Conservation (phyloP, 2,888 invertebrate genomes). For the Miltochrista miniata region DNA sequence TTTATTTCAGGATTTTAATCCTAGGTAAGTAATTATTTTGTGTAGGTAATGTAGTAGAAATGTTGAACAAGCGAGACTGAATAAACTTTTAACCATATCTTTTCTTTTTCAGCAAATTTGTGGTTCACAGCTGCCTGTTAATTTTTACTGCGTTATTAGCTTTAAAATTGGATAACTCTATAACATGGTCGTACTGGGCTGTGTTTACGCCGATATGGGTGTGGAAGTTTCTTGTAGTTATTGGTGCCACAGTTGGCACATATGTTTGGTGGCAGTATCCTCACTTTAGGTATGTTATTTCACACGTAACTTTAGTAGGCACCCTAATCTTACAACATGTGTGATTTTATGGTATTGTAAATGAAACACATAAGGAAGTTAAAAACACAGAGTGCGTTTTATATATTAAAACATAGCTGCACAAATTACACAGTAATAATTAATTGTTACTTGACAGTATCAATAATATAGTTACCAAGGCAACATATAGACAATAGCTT, state of each 20-base stretch:
- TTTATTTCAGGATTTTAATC: slow-evolving; percentile 95
- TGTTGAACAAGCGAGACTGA: slow-evolving; percentile 18
- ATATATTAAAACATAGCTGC: no score
- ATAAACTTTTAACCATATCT: slow-evolving; percentile 28
- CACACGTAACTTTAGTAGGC: neutral
- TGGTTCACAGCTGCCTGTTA: slow-evolving; percentile 96
- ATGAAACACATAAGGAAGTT: no score
- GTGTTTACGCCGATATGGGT: slow-evolving; percentile 98
- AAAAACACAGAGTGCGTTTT: no score
- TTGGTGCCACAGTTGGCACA: slow-evolving; percentile 95
- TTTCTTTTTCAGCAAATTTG: slow-evolving; percentile 94
- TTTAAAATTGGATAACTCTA: slow-evolving; percentile 93
- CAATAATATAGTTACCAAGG: neutral
- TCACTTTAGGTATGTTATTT: slow-evolving; percentile 89
- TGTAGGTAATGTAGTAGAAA: slow-evolving; percentile 25
- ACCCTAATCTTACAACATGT: neutral
- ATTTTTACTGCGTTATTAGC: slow-evolving; percentile 96
- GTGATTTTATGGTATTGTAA: neutral
- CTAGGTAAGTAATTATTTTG: slow-evolving; percentile 85
- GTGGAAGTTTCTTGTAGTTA: slow-evolving; percentile 96
- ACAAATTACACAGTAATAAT: no score
- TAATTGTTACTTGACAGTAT: no score
- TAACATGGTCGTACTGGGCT: slow-evolving; percentile 97
- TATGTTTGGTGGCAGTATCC: slow-evolving; percentile 98
- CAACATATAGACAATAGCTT: no score